Percentiles rank a stretch among this genome's conserved stretches.
Evolutionary conservation across 2,113 vertebrate genomes (phyloP).

Genomic region (Dissostichus mawsoni): DNA sequence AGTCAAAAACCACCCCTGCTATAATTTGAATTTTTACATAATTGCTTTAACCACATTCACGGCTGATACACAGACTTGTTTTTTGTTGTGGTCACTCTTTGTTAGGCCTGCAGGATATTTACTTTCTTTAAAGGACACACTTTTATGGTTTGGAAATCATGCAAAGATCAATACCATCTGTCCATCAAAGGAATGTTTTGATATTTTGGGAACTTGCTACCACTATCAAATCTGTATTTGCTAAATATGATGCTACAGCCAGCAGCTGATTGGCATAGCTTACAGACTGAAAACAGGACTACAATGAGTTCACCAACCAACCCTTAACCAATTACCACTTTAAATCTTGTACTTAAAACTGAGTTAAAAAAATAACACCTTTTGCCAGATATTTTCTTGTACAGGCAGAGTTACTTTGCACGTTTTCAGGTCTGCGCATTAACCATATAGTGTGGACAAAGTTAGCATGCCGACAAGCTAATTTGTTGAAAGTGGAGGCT

Average conservation of each 20-base stretch:
- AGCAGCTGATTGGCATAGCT: not conserved
- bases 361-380: not conserved
- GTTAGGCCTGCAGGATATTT: not conserved
- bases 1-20: slow-evolving; percentile 12
- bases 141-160: not conserved
- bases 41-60: slow-evolving; percentile 17
- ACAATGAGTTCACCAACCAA: too few relatives aligned
- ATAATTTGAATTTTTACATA: not conserved
- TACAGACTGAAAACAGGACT: not conserved
- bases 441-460: too few relatives aligned
- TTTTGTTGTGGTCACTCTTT: not conserved
- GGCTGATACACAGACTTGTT: not conserved
- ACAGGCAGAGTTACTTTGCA: too few relatives aligned
- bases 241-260: not conserved
- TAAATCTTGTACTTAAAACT: not conserved
- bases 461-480: not conserved
- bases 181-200: not conserved
- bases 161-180: not conserved
- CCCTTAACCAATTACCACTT: too few relatives aligned
- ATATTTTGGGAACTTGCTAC: not conserved
- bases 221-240: not conserved
- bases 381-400: too few relatives aligned
- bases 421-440: too few relatives aligned
- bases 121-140: not conserved
- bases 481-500: not conserved